These are phyloP conservation scores for Microcebus ravelobensis DNA, from an alignment of 2,113 vertebrate genomes.

Conservation along the genomic window DNA sequence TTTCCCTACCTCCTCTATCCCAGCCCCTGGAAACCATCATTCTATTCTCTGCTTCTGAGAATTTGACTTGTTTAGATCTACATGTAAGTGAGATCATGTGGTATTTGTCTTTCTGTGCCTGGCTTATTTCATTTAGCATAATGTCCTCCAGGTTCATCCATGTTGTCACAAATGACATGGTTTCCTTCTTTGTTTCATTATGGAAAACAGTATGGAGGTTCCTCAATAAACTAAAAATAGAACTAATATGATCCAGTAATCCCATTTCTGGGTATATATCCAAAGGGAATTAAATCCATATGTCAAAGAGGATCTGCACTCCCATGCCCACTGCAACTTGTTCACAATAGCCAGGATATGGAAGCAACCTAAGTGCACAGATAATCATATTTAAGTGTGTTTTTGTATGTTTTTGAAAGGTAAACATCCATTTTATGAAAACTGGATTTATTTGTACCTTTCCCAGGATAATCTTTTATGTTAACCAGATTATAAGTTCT, in stretches of 20 bases:
- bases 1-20: background rate
- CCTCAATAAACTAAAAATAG: background rate
- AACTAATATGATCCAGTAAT: background rate
- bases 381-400: background rate
- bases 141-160: background rate
- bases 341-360: background rate
- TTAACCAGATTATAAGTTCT: background rate
- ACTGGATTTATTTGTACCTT: background rate
- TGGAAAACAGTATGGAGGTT: background rate
- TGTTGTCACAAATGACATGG: background rate
- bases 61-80: background rate
- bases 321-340: background rate
- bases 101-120: background rate
- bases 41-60: background rate
- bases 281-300: background rate
- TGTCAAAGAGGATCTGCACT: background rate
- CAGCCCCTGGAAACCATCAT: background rate
- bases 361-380: background rate
- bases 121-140: background rate
- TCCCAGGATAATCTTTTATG: background rate
- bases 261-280: background rate
- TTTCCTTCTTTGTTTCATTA: background rate
- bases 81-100: background rate
- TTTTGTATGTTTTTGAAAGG: background rate
- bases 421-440: background rate